Base-by-base conservation (phyloP, 1,140 invertebrate species). In the Drosophila carrolli region DNA sequence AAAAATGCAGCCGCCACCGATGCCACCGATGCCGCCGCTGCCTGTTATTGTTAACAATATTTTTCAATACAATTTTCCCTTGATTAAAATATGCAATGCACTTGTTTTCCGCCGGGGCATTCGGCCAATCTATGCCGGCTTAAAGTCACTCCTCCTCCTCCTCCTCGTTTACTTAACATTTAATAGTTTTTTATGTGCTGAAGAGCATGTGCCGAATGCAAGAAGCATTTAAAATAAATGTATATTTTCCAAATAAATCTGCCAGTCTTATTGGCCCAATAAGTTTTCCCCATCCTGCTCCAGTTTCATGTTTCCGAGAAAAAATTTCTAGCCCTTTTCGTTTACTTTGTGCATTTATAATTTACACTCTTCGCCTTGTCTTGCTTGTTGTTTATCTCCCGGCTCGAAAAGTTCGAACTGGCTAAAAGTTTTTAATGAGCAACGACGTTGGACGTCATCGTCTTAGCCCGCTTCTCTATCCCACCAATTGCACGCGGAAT, bases 31-130 rank as follows among this genome's bases (percentile, higher is more conserved):
- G 19, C 29, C 59, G 77, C 75, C 65, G 47, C 60, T 79, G 82
- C 70, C 66, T 78, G 83, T 86, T 86, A 83, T 88, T 86, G 83
- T 88, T 86, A 88, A 83, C 83, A 86, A 86, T 86, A 86, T 86
- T 86, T 85, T 86, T 66, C 79, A 88, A 86, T 86, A 77, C 83
- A 83, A 88, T 88, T 88, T 88, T 88, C 83, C 63, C 79, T 86
- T 86, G 83, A 86, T 86, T 86, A 86, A 86, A 86, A 86, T 88
- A 88, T 88, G 83, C 82, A 88, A 88, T 88, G 70, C 62, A 88
- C 75, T 82, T 86, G 83, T 88, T 88, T 86, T 78, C 83, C 82
- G 67, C 55, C 55, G 43, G 43, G 50, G 46, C 68, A 37, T 58
- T 27, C 66, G 16, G 11, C 62, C 48, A 67, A 32, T 71, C 68